Evolutionary conservation across 1,140 invertebrate genomes (phyloP).

Genomic region (Drosophila asahinai): DNA sequence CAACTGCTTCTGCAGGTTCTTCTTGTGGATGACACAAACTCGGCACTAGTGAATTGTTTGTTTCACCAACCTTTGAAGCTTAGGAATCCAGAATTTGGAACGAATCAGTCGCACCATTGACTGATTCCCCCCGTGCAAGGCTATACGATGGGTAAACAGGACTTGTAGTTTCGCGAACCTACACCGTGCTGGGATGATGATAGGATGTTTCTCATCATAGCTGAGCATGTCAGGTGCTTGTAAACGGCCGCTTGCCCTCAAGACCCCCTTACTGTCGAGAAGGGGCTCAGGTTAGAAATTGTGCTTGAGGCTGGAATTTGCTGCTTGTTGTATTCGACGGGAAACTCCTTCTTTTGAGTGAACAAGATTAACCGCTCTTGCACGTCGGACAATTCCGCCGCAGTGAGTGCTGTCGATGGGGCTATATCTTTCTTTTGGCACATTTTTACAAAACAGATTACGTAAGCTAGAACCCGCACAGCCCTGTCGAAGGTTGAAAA

Average conservation of each 20-base stretch:
- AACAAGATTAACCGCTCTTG: conserved; percentile 7
- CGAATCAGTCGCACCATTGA: conserved; percentile 9
- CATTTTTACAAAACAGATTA: too few species aligned
- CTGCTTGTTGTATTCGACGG: background rate
- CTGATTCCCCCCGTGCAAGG: conserved; percentile 8
- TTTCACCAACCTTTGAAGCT: too few species aligned
- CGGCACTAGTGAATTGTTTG: too few species aligned
- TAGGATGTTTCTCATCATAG: background rate
- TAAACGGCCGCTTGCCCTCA: background rate
- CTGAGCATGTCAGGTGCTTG: conserved; percentile 8
- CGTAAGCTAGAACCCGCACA: background rate
- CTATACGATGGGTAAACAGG: background rate
- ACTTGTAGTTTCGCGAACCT: background rate
- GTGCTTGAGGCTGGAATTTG: background rate
- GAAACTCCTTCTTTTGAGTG: background rate
- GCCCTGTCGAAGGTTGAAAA: background rate
- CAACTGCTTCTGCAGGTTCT: too few species aligned
- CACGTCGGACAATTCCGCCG: background rate
- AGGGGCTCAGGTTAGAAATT: background rate
- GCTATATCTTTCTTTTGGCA: too few species aligned
- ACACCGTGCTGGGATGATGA: background rate
- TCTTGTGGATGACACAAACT: too few species aligned
- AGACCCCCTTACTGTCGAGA: background rate
- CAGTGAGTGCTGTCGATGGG: background rate
- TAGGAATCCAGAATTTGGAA: too few species aligned